phyloP scores from a whole-genome alignment of 1,140 invertebrate genomes.

The Galleria mellonella region DNA sequence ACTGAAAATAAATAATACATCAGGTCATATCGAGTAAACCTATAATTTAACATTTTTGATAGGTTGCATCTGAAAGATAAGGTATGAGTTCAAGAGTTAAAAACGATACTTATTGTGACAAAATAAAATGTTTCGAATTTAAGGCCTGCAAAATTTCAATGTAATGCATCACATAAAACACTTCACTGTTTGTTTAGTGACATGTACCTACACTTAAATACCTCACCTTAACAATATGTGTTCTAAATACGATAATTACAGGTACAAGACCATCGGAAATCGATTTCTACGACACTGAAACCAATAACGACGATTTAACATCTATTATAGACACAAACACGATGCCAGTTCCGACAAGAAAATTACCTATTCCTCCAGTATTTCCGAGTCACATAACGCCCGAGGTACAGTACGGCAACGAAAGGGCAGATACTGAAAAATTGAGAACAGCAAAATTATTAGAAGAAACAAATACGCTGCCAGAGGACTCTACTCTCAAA shows the following conservation, averaged over 20 bases:
- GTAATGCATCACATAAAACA: too few relatives aligned
- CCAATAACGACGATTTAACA: constrained; percentile 35
- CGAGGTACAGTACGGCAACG: constrained; percentile 71
- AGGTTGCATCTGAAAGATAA: too few relatives aligned
- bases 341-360: constrained; percentile 30
- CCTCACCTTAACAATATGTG: background rate
- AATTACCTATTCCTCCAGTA: constrained; percentile 51
- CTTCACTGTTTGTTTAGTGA: too few relatives aligned
- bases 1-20: too few relatives aligned
- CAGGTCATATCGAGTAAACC: too few relatives aligned
- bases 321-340: constrained; percentile 24
- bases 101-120: too few relatives aligned
- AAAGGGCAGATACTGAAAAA: constrained; percentile 46
- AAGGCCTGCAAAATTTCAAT: too few relatives aligned
- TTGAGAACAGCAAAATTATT: constrained; percentile 44
- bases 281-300: constrained; percentile 59
- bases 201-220: background rate
- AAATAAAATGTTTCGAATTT: too few relatives aligned
- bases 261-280: constrained; percentile 59
- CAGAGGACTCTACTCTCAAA: constrained; percentile 49
- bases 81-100: too few relatives aligned
- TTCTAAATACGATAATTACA: constrained; percentile 26
- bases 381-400: constrained; percentile 65
- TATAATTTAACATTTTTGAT: too few relatives aligned
- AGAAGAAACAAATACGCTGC: constrained; percentile 25